Base-by-base conservation (phyloP, 2,888 invertebrate species). In the Drosophila ustulata region DNA sequence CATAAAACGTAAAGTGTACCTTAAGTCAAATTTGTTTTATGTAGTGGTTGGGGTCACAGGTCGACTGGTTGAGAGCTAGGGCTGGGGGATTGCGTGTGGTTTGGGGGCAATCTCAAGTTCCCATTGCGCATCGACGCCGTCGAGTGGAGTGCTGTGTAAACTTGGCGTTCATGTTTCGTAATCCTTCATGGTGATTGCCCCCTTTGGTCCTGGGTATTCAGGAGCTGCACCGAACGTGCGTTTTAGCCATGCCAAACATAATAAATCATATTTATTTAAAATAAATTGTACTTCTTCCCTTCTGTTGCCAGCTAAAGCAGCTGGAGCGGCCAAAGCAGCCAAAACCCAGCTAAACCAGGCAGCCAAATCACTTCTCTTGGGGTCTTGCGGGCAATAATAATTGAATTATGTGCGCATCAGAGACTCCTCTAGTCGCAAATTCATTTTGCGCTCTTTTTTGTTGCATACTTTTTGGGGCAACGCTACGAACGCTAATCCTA, bases 181-280 rank as follows among this genome's bases (percentile, higher is more conserved):
- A 68, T 77, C 74, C 74, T 86, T 88, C 66, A 58, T 75, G 80
- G 52, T 70, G 69, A 88, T 82, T 83, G 78, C 75, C 58, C 32
- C 39, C 70, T 43, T 56, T 61, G 66, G 47, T 64, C 49, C 2
- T 46, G 25, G 23, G 37, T 28, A 13, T 18, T 39, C 34, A 7
- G 30, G 28, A 41, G 34, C 34, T 34, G 34, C 34, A 34, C 37
- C n/a, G 37, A 37, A 3, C 39, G 13, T 5, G 39, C 43, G 46
- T 56, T 52, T 49, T 23, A 64, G 37, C 41, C 66, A 73, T 72
- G 78, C 78, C 75, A 87, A 87, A 81, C 75, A 78, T 89, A 83
- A 83, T 89, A 83, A 83, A 83, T 83, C 83, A 83, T 89, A 83
- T 83, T 83, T 83, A 83, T 89, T 83, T 86, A 78, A 89, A 89